phyloP scores from a whole-genome alignment of 2,113 vertebrate genomes.

The Brevimyrus niger region DNA sequence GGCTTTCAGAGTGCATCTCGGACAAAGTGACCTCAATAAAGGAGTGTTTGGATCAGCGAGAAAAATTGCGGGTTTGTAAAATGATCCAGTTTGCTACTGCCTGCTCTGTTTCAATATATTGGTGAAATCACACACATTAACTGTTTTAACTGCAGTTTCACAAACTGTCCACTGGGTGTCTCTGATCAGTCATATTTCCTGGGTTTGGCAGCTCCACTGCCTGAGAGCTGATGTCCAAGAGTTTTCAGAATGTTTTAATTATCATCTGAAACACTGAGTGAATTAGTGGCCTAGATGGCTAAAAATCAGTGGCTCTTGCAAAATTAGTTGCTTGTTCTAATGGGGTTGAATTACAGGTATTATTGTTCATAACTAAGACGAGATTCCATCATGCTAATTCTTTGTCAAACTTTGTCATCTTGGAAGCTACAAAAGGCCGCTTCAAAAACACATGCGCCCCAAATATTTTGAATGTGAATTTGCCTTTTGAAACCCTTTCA shows the following conservation, averaged over 20 bases:
- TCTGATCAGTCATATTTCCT: neutral
- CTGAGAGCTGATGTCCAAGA: neutral
- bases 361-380: neutral
- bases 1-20: slow-evolving; percentile 49
- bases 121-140: neutral
- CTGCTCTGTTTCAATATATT: neutral
- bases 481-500: neutral
- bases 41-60: slow-evolving; percentile 63
- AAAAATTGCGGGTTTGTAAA: slow-evolving; percentile 61
- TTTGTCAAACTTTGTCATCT: neutral
- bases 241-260: slow-evolving; percentile 2
- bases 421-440: neutral
- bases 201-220: neutral
- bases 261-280: neutral
- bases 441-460: neutral
- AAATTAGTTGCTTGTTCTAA: neutral
- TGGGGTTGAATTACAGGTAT: neutral
- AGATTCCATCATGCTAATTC: neutral
- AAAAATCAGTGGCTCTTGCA: neutral
- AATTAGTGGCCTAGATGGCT: neutral
- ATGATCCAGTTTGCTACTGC: neutral
- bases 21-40: slow-evolving; percentile 62
- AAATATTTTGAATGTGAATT: neutral
- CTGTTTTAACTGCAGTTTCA: neutral
- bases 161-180: neutral